Evolutionary conservation across 1,140 invertebrate genomes (phyloP), one percentile per base, ranked within the genome.

Genomic region (Diorhabda elongata): DNA sequence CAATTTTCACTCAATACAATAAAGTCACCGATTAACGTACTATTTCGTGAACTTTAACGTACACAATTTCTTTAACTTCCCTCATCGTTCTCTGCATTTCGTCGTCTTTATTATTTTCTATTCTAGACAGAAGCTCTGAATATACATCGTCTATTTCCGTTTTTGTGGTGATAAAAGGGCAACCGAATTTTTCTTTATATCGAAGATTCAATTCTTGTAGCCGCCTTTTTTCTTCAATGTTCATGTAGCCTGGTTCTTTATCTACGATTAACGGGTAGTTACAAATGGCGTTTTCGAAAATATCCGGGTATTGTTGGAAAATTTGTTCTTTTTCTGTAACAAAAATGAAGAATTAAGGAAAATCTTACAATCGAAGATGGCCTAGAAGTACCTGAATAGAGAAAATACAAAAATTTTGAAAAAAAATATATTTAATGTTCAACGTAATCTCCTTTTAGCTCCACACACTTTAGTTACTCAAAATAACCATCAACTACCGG

Each of bases 11-110:
- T 26, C 26, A 26, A 26, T 26, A 26, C 26, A 26, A 44, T 26
- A 61, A 61, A 11, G n/a, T 3, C 3, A 62, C 8, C n/a, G 41
- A 8, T 71, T 69, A 74, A 67, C 72, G 64, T 45, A 87, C 81
- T 69, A 89, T 81, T 72, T 87, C 84, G n/a, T 83, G 72, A 65
- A 90, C 85, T 72, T 88, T 81, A 41, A 88, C 74, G 68, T 81
- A 83, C 75, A 85, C 85, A 67, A 91, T 91, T 80, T 89, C 90
- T 76, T 90, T 90, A 0, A 91, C 88, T 83, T 91, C 88, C 64
- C 85, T 83, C 5, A 90, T 85, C 44, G 85, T 87, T 66, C 77
- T 86, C 5, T 77, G 72, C 0, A 89, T 79, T 82, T 91, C 89
- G 57, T 79, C 69, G 44, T 86, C 82, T 47, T 68, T 74, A 3